A percentile compares a stretch with the other conserved stretches of the same genome.
phyloP scores from a whole-genome alignment of 2,888 invertebrate genomes.

The Macaria liturata region DNA sequence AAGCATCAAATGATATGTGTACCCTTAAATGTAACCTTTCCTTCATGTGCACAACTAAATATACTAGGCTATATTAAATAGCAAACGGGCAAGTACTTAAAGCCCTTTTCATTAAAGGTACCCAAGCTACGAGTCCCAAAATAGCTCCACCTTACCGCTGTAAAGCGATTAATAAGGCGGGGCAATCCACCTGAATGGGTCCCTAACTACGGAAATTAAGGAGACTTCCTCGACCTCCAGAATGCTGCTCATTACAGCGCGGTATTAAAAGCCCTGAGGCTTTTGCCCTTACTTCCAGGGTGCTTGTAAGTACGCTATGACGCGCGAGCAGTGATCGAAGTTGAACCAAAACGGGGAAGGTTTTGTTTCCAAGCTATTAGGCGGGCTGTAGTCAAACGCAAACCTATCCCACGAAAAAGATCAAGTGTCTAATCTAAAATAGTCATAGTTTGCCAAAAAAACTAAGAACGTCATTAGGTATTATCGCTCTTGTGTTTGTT shows the following conservation, averaged over 20 bases:
- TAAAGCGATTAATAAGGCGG: slow-evolving; percentile 64
- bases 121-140: slow-evolving; percentile 43
- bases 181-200: slow-evolving; percentile 68
- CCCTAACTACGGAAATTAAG: slow-evolving; percentile 74
- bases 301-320: neutral
- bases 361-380: no score
- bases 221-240: slow-evolving; percentile 68
- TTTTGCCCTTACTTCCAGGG: slow-evolving; percentile 16
- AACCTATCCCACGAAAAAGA: no score
- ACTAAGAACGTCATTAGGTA: no score
- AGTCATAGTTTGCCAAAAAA: no score
- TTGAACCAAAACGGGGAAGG: neutral
- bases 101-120: slow-evolving; percentile 26
- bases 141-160: slow-evolving; percentile 51
- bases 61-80: no score
- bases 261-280: slow-evolving; percentile 75
- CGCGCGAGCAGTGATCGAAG: slow-evolving; percentile 9
- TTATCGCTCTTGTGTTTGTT: no score
- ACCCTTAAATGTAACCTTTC: no score
- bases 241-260: slow-evolving; percentile 65
- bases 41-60: no score
- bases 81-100: slow-evolving; percentile 1
- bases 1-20: no score
- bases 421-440: no score
- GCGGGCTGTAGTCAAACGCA: no score